Percentiles rank a stretch among this genome's conserved stretches.
These are phyloP conservation scores for Caenorhabditis sulstoni DNA, from an alignment of 2,888 invertebrate genomes.

Conservation along the genomic window DNA sequence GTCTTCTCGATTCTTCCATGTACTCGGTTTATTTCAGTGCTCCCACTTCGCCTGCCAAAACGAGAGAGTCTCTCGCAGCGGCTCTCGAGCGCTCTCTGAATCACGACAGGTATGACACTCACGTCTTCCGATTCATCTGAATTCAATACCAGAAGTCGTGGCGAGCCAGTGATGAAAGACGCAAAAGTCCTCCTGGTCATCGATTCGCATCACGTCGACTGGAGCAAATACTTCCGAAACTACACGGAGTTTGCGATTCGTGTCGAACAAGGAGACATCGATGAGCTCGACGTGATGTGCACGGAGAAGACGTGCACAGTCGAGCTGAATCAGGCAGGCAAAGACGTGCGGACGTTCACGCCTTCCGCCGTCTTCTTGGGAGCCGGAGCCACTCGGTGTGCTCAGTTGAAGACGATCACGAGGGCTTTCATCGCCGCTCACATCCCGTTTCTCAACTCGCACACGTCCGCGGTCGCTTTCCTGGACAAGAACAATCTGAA, in stretches of 20 bases:
- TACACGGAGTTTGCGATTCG: constrained; percentile 60
- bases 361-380: constrained; percentile 66
- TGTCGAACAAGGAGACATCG: constrained; percentile 72
- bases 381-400: constrained; percentile 61
- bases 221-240: constrained; percentile 69
- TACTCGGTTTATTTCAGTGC: constrained; percentile 57
- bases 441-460: constrained; percentile 68
- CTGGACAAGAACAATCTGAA: constrained; percentile 70
- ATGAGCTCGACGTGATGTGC: constrained; percentile 68
- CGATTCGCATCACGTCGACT: constrained; percentile 65
- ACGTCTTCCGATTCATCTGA: neutral
- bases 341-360: constrained; percentile 60
- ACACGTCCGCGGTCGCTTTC: constrained; percentile 63
- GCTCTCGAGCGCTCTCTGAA: constrained; percentile 67
- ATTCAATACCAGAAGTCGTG: constrained; percentile 48
- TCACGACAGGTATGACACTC: constrained; percentile 47
- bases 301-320: constrained; percentile 68
- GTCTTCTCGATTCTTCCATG: no score
- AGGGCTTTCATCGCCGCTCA: constrained; percentile 66
- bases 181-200: constrained; percentile 69
- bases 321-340: constrained; percentile 62
- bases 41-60: constrained; percentile 71
- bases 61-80: constrained; percentile 67
- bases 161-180: constrained; percentile 61
- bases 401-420: constrained; percentile 62